Evolutionary conservation across 2,888 invertebrate genomes (phyloP).

Genomic region (Mesorhabditis spiculigera): DNA sequence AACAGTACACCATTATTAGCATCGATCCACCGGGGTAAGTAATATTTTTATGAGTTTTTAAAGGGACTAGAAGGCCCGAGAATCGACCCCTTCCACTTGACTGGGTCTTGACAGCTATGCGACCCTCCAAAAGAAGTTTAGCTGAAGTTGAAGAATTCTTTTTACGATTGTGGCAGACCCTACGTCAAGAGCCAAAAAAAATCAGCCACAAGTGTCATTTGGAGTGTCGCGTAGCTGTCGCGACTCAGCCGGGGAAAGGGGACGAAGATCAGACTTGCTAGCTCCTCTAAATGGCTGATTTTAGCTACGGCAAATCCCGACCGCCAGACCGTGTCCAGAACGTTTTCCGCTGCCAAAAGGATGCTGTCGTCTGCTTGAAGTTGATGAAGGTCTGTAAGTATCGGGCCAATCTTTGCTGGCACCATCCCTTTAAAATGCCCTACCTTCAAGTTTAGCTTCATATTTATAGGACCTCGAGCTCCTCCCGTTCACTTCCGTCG

Average conservation of each 20-base stretch:
- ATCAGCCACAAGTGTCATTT: neutral
- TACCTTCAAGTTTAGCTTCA: neutral
- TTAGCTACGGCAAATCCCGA: conserved; percentile 21
- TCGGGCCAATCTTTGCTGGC: neutral
- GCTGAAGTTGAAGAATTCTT: no score
- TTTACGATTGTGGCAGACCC: neutral
- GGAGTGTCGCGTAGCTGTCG: no score
- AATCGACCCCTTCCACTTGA: no score
- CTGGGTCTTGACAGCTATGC: no score
- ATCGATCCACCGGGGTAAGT: conserved; percentile 56
- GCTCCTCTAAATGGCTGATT: neutral
- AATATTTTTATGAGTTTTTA: no score
- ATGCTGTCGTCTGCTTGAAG: conserved; percentile 47
- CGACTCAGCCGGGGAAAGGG: no score
- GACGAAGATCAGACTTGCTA: no score
- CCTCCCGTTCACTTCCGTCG: conserved; percentile 39
- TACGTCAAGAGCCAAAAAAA: neutral
- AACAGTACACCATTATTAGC: conserved; percentile 45
- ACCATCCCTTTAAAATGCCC: no score
- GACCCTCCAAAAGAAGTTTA: neutral
- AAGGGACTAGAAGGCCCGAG: no score
- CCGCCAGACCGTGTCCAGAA: conserved; percentile 55
- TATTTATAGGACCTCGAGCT: conserved; percentile 24
- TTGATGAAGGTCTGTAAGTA: conserved; percentile 43
- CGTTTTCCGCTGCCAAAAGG: conserved; percentile 52